These are phyloP conservation scores for Taeniopygia guttata DNA, from an alignment of 2,797 vertebrate species.

Conservation along the genomic window DNA sequence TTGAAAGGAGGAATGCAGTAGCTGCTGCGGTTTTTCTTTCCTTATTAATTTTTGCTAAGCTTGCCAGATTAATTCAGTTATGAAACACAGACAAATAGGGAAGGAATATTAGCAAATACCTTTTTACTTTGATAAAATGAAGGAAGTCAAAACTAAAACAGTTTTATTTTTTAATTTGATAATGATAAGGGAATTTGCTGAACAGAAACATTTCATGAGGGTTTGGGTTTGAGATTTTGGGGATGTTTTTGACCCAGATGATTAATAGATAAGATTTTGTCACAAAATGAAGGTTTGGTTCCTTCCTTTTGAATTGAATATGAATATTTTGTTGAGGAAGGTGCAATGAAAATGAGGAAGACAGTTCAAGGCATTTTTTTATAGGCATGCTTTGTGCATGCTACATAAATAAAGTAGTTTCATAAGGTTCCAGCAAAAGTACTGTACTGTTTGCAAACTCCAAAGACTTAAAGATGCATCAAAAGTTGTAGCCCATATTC, in stretches of 20 bases:
- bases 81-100: neutral
- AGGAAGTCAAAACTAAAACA: neutral
- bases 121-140: neutral
- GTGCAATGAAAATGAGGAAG: neutral
- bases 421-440: neutral
- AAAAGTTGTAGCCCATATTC: neutral
- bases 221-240: neutral
- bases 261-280: neutral
- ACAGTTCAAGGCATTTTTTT: neutral
- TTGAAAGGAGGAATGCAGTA: neutral
- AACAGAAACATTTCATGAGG: neutral
- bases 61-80: neutral
- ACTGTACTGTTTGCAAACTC: neutral
- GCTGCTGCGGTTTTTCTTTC: neutral
- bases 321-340: neutral
- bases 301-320: neutral
- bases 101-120: neutral
- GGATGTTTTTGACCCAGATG: neutral
- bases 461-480: neutral
- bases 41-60: neutral
- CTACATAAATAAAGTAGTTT: neutral
- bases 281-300: neutral
- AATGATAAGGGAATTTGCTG: neutral
- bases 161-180: neutral
- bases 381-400: neutral